Evolutionary conservation across 2,888 invertebrate species (phyloP).

Genomic region (Ceratothoa steindachneri): DNA sequence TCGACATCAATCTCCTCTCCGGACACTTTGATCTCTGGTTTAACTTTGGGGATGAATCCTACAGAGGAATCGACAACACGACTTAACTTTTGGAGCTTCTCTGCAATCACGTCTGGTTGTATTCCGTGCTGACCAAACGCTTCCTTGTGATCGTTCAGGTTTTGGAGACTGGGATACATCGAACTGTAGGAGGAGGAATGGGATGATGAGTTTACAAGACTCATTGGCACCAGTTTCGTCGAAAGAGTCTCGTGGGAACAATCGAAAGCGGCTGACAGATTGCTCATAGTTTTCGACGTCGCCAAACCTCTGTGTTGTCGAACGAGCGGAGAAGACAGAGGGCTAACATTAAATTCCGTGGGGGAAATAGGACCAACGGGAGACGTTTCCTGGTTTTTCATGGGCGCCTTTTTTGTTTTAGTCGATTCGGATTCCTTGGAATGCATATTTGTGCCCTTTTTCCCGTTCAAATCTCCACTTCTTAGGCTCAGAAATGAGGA

Average conservation of each 20-base stretch:
- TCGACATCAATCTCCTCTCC: constrained; percentile 34
- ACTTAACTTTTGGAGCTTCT: constrained; percentile 33
- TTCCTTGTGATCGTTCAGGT: constrained; percentile 34
- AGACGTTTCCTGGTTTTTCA: neutral
- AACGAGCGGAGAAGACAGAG: neutral
- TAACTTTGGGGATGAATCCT: neutral
- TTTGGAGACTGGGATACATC: constrained; percentile 27
- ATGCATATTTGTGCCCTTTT: neutral
- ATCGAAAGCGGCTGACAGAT: neutral
- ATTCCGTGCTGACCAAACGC: constrained; percentile 24
- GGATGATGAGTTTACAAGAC: neutral
- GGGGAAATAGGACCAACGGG: too few relatives aligned
- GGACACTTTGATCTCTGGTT: constrained; percentile 21
- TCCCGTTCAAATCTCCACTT: neutral
- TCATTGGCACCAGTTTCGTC: neutral
- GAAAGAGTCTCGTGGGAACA: neutral
- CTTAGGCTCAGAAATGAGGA: neutral
- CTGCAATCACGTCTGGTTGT: constrained; percentile 30
- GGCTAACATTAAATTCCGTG: neutral
- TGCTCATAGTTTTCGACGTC: neutral
- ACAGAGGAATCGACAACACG: neutral
- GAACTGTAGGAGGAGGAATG: neutral
- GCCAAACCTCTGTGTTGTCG: neutral
- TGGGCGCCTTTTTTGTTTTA: neutral
- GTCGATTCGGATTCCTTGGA: neutral